Conservation (phyloP, 2,797 vertebrate species). For the Xerus rutilus region DNA sequence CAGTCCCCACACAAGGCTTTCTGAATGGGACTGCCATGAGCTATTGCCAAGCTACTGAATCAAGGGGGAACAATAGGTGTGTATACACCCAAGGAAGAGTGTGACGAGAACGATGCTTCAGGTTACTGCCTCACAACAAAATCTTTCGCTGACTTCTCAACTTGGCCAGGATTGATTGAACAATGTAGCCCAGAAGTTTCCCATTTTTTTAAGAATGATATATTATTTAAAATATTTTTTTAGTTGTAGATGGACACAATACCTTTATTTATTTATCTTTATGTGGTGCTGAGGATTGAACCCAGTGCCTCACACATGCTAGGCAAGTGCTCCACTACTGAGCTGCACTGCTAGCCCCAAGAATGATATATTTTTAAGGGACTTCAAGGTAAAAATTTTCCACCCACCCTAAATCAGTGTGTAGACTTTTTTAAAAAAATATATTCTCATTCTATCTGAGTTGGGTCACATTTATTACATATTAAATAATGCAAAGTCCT, state of each 20-base stretch:
- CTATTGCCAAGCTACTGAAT: background rate
- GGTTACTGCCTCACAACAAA: background rate
- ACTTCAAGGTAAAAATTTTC: conserved; percentile 6
- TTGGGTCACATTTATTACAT: background rate
- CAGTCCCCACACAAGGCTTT: background rate
- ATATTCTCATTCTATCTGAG: background rate
- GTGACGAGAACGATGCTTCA: background rate
- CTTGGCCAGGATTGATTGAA: background rate
- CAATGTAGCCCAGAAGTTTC: conserved; percentile 28
- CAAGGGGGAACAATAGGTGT: background rate
- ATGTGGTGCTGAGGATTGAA: too few species aligned
- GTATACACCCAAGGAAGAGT: background rate
- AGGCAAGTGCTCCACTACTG: too few species aligned
- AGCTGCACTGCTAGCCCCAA: too few species aligned
- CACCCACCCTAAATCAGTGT: background rate
- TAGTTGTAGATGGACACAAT: too few species aligned
- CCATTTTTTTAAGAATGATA: background rate
- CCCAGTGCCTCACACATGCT: too few species aligned
- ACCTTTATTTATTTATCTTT: too few species aligned
- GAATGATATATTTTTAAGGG: background rate
- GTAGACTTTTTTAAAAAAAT: background rate
- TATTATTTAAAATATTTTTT: too few species aligned
- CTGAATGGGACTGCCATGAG: background rate
- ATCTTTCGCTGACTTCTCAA: background rate
- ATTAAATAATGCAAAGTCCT: background rate